Evolutionary conservation across 2,888 invertebrate genomes (phyloP).

Genomic region (Rhaphigaster nebulosa): DNA sequence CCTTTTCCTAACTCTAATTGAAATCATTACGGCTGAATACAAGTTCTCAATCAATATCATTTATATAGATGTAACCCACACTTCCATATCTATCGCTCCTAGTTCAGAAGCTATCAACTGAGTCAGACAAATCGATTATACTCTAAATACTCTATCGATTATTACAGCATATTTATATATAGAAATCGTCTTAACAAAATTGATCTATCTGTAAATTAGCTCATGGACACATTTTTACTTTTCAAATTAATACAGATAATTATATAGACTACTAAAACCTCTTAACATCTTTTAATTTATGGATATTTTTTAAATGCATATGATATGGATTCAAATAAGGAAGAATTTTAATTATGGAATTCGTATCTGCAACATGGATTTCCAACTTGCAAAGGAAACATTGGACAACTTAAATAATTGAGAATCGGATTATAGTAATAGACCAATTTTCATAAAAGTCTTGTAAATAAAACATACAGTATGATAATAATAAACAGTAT

Average conservation of each 20-base stretch:
- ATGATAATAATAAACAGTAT: no score
- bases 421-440: no score
- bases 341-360: background rate
- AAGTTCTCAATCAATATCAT: conserved; percentile 58
- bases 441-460: no score
- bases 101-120: conserved; percentile 38
- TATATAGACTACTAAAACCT: background rate
- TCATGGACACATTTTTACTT: background rate
- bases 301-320: background rate
- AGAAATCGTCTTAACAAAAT: background rate
- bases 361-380: background rate
- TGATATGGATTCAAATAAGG: background rate
- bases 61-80: conserved; percentile 50
- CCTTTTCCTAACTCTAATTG: conserved; percentile 52
- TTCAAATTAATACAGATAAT: background rate
- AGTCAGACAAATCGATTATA: background rate
- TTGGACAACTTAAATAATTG: no score
- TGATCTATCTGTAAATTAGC: background rate
- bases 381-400: background rate
- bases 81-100: conserved; percentile 53
- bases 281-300: background rate
- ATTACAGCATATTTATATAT: background rate
- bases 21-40: conserved; percentile 50
- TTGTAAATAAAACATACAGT: no score
- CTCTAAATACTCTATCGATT: background rate